phyloP scores from a whole-genome alignment of 2,113 vertebrate species.

The Chaenocephalus aceratus region DNA sequence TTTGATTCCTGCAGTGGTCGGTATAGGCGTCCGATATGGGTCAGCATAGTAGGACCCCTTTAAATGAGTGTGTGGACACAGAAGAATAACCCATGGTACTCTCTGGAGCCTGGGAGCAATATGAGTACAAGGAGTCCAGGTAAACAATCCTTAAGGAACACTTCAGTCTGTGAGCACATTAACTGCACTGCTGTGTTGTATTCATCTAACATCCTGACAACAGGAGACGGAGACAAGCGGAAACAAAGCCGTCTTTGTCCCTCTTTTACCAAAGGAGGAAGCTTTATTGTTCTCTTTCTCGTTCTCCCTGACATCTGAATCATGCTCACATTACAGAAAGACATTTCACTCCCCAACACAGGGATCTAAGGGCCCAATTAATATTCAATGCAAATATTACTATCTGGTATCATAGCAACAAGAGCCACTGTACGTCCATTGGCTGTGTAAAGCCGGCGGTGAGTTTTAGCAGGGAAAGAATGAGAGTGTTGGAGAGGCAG shows the following conservation, averaged over 20 bases:
- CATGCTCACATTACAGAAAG: constrained; percentile 54
- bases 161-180: constrained; percentile 27
- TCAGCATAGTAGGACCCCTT: neutral
- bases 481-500: constrained; percentile 43
- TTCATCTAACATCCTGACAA: constrained; percentile 17
- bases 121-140: constrained; percentile 40
- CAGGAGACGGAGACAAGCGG: constrained; percentile 14
- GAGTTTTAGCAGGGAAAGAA: constrained; percentile 47
- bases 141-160: constrained; percentile 48
- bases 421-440: constrained; percentile 48
- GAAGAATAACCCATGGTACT: constrained; percentile 13
- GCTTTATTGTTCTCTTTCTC: constrained; percentile 12
- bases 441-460: constrained; percentile 44
- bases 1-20: too few species aligned
- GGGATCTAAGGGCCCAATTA: constrained; percentile 74
- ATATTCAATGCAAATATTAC: constrained; percentile 81
- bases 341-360: constrained; percentile 47
- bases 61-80: constrained; percentile 21
- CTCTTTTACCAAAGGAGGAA: constrained; percentile 2
- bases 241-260: constrained; percentile 2
- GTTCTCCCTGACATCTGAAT: constrained; percentile 48
- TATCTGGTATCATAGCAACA: constrained; percentile 83
- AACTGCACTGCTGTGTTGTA: neutral
- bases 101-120: constrained; percentile 43
- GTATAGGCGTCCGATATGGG: too few species aligned